These are phyloP conservation scores for Allacma fusca DNA, from an alignment of 2,888 invertebrate species.

Conservation along the genomic window DNA sequence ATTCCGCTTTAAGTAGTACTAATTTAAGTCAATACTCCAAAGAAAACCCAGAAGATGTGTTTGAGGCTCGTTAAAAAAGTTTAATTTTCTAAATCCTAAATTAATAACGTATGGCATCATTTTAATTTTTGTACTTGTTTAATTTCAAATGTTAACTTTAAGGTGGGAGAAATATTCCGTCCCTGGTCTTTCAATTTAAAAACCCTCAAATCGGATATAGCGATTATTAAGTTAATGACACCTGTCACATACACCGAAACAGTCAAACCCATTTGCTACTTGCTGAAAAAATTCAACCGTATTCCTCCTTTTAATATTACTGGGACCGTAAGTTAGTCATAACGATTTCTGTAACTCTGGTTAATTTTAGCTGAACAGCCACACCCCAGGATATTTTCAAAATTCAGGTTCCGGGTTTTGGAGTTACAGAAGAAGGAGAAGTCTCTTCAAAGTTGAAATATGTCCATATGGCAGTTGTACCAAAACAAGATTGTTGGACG, in stretches of 20 bases:
- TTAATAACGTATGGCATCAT: no score
- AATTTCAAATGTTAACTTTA: no score
- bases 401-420: slow-evolving; percentile 11
- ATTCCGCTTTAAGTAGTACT: background rate
- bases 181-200: background rate
- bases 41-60: no score
- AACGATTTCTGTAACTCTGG: background rate
- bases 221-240: background rate
- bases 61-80: no score
- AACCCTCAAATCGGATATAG: slow-evolving; percentile 19
- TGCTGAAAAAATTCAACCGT: background rate
- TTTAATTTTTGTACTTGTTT: background rate
- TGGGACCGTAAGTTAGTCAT: background rate
- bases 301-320: background rate
- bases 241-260: slow-evolving; percentile 10
- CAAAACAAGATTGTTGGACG: background rate
- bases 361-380: no score
- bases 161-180: slow-evolving; percentile 9
- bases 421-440: background rate
- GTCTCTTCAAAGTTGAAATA: background rate
- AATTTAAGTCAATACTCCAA: background rate
- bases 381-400: no score
- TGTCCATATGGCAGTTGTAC: background rate
- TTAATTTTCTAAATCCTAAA: no score
- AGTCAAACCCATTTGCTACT: slow-evolving; percentile 24